These are phyloP conservation scores for Myrmecophaga tridactyla DNA, from an alignment of 2,113 vertebrate genomes.

Conservation along the genomic window DNA sequence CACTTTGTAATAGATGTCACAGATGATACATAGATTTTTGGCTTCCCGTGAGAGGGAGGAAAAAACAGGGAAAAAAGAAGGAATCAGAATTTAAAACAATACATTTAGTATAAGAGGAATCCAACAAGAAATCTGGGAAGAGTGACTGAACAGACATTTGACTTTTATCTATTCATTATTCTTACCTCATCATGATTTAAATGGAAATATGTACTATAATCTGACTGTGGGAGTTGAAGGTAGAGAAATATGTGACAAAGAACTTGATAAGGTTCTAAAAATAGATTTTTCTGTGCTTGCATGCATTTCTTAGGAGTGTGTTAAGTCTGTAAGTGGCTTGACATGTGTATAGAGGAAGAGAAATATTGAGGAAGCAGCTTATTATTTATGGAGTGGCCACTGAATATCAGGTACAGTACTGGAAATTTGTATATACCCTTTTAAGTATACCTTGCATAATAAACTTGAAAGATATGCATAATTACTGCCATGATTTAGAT, in stretches of 20 bases:
- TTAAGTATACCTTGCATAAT: background rate
- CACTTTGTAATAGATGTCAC: background rate
- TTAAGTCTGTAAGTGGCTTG: background rate
- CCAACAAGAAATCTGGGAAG: background rate
- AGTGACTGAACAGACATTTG: background rate
- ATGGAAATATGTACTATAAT: conserved; percentile 5
- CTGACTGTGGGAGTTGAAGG: background rate
- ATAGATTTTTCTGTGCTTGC: background rate
- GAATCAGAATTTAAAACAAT: background rate
- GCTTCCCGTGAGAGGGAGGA: background rate
- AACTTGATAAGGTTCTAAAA: background rate
- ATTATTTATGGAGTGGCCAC: background rate
- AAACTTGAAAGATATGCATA: background rate
- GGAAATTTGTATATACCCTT: background rate
- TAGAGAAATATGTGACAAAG: background rate
- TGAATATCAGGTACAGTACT: background rate
- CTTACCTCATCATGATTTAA: background rate
- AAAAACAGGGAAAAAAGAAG: background rate
- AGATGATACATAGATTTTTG: background rate
- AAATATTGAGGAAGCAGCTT: background rate
- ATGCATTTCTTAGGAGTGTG: background rate
- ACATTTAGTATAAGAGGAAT: background rate
- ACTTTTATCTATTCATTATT: conserved; percentile 18
- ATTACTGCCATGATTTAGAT: background rate
- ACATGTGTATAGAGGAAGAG: background rate